Percentiles rank a stretch among this genome's conserved stretches.
These are phyloP conservation scores for Cyclina sinensis DNA, from an alignment of 1,140 invertebrate species.

Conservation along the genomic window DNA sequence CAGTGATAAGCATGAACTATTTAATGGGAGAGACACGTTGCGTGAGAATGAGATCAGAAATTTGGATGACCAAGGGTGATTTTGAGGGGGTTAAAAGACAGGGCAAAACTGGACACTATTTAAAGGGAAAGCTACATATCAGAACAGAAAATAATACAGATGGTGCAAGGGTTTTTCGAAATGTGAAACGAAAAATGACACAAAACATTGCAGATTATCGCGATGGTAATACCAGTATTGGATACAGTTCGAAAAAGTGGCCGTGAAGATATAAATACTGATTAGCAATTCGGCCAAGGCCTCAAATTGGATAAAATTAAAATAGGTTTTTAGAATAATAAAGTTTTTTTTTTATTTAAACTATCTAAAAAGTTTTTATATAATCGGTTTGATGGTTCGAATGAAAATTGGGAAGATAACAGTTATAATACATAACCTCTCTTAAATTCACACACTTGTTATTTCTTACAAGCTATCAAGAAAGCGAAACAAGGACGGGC, in stretches of 20 bases:
- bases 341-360: neutral
- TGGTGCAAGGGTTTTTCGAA: neutral
- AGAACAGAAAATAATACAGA: conserved; percentile 8
- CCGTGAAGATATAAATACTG: conserved; percentile 3
- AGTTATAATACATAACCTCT: neutral
- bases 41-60: neutral
- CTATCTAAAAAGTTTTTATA: conserved; percentile 1
- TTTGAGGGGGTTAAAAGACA: neutral
- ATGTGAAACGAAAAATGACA: neutral
- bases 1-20: conserved; percentile 1
- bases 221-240: neutral
- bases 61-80: neutral
- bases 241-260: neutral
- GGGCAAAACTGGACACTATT: neutral
- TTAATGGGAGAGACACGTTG: neutral
- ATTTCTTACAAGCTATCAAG: neutral
- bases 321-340: neutral
- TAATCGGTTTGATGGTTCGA: neutral
- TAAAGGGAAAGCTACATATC: neutral
- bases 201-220: neutral
- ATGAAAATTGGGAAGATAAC: neutral
- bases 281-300: neutral
- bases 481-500: neutral
- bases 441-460: conserved; percentile 6
- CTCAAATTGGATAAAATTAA: neutral